Conservation (phyloP, 2,888 invertebrate genomes). For the Formica aserva region DNA sequence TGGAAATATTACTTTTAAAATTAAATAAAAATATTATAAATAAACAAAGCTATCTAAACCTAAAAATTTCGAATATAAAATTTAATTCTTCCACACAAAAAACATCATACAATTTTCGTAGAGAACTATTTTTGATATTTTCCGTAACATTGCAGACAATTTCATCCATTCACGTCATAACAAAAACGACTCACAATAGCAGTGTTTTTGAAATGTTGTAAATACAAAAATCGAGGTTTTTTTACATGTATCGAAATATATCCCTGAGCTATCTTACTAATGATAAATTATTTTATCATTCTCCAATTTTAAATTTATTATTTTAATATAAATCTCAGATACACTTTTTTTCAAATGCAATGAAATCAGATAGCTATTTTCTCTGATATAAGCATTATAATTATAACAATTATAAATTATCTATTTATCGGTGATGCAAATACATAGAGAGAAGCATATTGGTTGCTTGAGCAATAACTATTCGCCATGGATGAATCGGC, state of each 20-base stretch:
- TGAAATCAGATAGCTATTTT: not conserved
- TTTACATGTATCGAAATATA: not conserved
- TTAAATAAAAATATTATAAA: constrained; percentile 1
- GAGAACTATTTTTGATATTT: not conserved
- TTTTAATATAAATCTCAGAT: not conserved
- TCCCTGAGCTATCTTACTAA: not conserved
- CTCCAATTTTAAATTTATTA: not conserved
- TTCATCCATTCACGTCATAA: not conserved
- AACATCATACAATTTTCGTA: not conserved
- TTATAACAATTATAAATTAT: not conserved
- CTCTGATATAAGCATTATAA: not conserved
- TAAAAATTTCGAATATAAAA: not conserved
- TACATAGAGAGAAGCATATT: not conserved
- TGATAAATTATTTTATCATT: not conserved
- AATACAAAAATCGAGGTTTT: not conserved
- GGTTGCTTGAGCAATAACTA: constrained; percentile 22
- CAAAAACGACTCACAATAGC: not conserved
- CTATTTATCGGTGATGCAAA: constrained; percentile 36
- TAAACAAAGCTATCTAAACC: not conserved
- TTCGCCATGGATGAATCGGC: constrained; percentile 44
- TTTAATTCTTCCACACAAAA: not conserved
- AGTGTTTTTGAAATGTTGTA: not conserved
- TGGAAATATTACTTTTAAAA: not conserved
- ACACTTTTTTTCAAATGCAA: not conserved
- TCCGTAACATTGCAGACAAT: not conserved